A percentile compares a stretch with the other conserved stretches of the same genome.
Evolutionary conservation across 2,888 invertebrate genomes (phyloP).

Genomic region (Mantis religiosa): DNA sequence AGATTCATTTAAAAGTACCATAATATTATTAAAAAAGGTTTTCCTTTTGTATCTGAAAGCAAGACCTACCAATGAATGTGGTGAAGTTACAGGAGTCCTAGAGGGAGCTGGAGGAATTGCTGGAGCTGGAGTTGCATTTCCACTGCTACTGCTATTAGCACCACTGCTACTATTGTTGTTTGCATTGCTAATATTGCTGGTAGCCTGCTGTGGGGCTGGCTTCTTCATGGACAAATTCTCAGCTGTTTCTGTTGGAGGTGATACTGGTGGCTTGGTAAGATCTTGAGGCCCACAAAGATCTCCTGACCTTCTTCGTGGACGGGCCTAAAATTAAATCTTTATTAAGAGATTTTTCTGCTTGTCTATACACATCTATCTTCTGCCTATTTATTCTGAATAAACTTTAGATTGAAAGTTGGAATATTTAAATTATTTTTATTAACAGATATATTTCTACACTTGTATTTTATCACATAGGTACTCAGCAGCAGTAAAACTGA

Average conservation of each 20-base stretch:
- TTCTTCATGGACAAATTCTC: slow-evolving; percentile 63
- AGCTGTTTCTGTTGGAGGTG: slow-evolving; percentile 42
- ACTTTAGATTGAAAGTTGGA: too few species aligned
- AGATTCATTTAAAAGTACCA: too few species aligned
- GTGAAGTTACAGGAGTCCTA: slow-evolving; percentile 31
- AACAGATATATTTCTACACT: too few species aligned
- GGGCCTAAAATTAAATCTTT: slow-evolving; percentile 51
- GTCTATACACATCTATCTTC: not conserved
- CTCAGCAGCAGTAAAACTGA: too few species aligned
- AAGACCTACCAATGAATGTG: slow-evolving; percentile 28
- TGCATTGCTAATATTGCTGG: not conserved
- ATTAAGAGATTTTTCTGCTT: not conserved
- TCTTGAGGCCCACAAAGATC: slow-evolving; percentile 63
- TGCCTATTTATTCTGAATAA: too few species aligned
- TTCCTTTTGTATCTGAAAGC: not conserved
- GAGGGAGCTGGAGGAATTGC: slow-evolving; percentile 36
- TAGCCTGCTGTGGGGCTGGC: slow-evolving; percentile 35
- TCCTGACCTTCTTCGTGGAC: slow-evolving; percentile 78
- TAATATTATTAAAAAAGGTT: not conserved
- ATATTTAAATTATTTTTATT: too few species aligned
- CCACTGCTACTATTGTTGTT: slow-evolving; percentile 17
- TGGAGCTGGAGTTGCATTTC: slow-evolving; percentile 34
- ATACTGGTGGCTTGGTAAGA: slow-evolving; percentile 45
- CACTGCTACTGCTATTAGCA: slow-evolving; percentile 4
- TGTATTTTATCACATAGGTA: too few species aligned